Conservation (phyloP, 2,888 invertebrate species). For the Allolobophora icterica region DNA sequence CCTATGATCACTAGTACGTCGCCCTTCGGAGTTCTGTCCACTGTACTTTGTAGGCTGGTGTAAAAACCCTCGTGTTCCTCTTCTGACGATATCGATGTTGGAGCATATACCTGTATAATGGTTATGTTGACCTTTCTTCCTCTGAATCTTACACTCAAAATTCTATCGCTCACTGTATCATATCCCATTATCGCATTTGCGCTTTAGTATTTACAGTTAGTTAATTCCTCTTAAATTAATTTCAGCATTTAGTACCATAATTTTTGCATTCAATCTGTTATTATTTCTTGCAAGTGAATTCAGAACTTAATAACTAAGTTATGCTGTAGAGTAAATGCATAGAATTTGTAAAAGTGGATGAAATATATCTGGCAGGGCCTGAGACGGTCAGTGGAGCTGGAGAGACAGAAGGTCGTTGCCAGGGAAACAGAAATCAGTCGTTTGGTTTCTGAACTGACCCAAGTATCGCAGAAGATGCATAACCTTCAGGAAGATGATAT, state of each 20-base stretch:
- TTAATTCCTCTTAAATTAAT: background rate
- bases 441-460: conserved; percentile 9
- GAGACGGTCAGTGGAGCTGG: conserved; percentile 24
- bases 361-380: conserved; percentile 6
- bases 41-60: too few species aligned
- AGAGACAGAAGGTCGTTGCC: conserved; percentile 19
- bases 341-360: background rate
- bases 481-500: background rate
- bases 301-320: background rate
- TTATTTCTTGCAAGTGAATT: background rate
- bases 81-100: too few species aligned
- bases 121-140: too few species aligned
- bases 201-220: background rate
- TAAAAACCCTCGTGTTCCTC: too few species aligned
- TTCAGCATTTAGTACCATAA: background rate
- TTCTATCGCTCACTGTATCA: too few species aligned
- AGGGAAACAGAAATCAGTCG: background rate
- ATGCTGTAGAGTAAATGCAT: background rate
- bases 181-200: too few species aligned
- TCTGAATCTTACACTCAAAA: too few species aligned
- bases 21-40: too few species aligned
- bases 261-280: background rate
- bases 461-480: background rate
- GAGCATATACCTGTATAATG: too few species aligned
- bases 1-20: too few species aligned